These are phyloP conservation scores for Rousettus madagascariensis DNA, from an alignment of 2,797 vertebrate genomes.

Conservation along the genomic window DNA sequence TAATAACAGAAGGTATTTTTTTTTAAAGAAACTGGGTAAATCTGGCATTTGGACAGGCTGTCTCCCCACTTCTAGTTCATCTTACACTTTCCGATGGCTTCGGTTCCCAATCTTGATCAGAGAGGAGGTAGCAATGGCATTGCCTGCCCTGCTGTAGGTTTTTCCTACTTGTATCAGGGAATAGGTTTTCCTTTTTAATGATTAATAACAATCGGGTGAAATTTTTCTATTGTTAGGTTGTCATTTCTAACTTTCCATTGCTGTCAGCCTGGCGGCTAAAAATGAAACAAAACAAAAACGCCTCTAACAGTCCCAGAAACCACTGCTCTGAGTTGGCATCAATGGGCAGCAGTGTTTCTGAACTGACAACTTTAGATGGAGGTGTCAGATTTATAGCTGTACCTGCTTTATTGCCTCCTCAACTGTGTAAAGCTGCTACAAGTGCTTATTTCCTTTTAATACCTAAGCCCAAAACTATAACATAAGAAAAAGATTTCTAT, in stretches of 20 bases:
- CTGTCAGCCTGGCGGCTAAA: slow-evolving; percentile 45
- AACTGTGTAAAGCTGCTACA: slow-evolving; percentile 37
- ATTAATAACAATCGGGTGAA: slow-evolving; percentile 58
- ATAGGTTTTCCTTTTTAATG: background rate
- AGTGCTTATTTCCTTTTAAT: slow-evolving; percentile 63
- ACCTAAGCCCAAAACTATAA: background rate
- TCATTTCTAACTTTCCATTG: slow-evolving; percentile 54
- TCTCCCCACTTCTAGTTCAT: background rate
- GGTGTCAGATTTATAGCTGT: slow-evolving; percentile 32
- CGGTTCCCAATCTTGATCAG: background rate
- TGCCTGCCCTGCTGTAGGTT: accelerated
- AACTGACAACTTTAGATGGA: slow-evolving; percentile 37
- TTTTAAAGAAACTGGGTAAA: slow-evolving; percentile 20
- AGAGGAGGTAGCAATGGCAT: background rate
- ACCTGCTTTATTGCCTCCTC: slow-evolving; percentile 36
- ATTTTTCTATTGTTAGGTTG: slow-evolving; percentile 50
- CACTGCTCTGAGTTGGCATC: slow-evolving; percentile 50
- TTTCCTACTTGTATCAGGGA: slow-evolving; percentile 35
- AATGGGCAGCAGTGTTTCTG: slow-evolving; percentile 5
- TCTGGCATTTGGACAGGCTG: background rate
- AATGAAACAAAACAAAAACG: background rate
- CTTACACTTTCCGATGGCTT: background rate
- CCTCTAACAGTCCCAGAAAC: background rate
- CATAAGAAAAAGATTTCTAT: slow-evolving; percentile 51
- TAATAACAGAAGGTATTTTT: background rate